A percentile compares a stretch with the other conserved stretches of the same genome.
These are phyloP conservation scores for Pyrochroa serraticornis DNA, from an alignment of 2,888 invertebrate genomes.

Conservation along the genomic window DNA sequence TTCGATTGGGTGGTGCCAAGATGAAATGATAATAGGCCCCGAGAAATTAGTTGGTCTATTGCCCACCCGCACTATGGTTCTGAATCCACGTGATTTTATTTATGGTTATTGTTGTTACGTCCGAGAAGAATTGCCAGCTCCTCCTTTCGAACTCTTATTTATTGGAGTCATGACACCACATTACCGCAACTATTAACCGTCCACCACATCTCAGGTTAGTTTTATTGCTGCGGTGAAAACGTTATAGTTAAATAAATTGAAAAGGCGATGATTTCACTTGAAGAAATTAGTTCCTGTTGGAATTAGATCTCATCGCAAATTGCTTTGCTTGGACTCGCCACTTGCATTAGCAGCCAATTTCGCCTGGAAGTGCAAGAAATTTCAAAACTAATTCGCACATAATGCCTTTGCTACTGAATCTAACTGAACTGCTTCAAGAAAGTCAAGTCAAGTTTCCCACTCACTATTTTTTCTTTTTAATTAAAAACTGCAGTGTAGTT, in stretches of 20 bases:
- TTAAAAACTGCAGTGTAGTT: too few relatives aligned
- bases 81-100: conserved; percentile 25
- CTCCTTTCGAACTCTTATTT: conserved; percentile 25
- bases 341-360: too few relatives aligned
- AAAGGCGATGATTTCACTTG: conserved; percentile 1
- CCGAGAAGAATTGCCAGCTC: conserved; percentile 23
- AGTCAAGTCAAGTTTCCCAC: too few relatives aligned
- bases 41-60: conserved; percentile 16
- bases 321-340: too few relatives aligned
- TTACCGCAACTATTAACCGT: conserved; percentile 21
- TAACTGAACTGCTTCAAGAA: too few relatives aligned
- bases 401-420: too few relatives aligned
- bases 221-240: conserved; percentile 21
- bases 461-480: too few relatives aligned
- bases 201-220: conserved; percentile 16
- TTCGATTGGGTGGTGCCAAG: conserved; percentile 22
- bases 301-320: too few relatives aligned
- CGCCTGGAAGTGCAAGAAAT: too few relatives aligned
- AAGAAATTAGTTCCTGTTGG: not conserved
- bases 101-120: conserved; percentile 23
- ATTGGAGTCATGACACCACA: conserved; percentile 16
- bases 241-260: conserved; percentile 22
- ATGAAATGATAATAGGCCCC: conserved; percentile 13
- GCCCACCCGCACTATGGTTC: conserved; percentile 21
- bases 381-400: too few relatives aligned